These are phyloP conservation scores for Nothura maculosa DNA, from an alignment of 2,797 vertebrate genomes.

Conservation along the genomic window DNA sequence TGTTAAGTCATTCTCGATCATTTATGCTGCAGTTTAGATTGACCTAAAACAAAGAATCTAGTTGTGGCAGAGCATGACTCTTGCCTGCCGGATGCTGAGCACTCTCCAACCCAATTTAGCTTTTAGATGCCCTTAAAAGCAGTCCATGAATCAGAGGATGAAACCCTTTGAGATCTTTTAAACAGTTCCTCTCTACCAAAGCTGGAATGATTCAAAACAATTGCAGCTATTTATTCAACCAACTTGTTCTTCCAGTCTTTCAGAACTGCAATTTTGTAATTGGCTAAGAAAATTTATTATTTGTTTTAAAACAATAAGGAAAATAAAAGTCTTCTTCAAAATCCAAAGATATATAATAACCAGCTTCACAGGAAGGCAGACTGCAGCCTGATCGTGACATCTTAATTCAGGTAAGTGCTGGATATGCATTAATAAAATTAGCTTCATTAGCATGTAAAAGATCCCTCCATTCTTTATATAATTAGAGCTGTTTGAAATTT, in stretches of 20 bases:
- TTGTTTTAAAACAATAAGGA: constrained; percentile 42
- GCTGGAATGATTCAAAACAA: neutral
- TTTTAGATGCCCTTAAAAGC: constrained; percentile 2
- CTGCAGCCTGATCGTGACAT: neutral
- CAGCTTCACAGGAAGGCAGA: neutral
- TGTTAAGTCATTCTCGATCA: neutral
- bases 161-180: neutral
- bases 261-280: constrained; percentile 28
- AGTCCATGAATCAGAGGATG: neutral
- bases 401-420: neutral
- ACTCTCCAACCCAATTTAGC: neutral
- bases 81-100: constrained; percentile 2
- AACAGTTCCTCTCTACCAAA: constrained; percentile 18
- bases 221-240: constrained; percentile 22
- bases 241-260: constrained; percentile 33
- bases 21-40: constrained; percentile 2
- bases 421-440: neutral
- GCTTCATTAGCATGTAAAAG: neutral
- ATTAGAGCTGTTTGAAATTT: neutral
- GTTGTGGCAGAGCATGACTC: neutral
- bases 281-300: constrained; percentile 35
- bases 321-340: neutral
- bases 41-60: neutral
- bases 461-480: neutral
- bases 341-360: constrained; percentile 33